Percentiles rank a stretch among this genome's conserved stretches.
phyloP scores from a whole-genome alignment of 2,797 vertebrate species.

The Centropyge bicolor region DNA sequence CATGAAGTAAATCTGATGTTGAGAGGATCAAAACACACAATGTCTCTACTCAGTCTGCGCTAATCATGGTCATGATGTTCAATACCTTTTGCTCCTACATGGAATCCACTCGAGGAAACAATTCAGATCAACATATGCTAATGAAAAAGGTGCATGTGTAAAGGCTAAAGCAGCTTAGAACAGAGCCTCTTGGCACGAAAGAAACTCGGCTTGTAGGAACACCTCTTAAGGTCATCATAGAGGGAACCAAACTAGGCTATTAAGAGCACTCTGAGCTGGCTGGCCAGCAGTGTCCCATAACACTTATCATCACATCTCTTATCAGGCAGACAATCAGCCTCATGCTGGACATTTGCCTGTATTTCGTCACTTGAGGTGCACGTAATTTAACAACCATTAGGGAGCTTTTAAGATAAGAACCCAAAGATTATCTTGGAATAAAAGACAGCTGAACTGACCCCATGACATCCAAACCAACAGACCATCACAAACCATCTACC shows the following conservation, averaged over 20 bases:
- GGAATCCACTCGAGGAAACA: neutral
- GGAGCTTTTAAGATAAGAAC: neutral
- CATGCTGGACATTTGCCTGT: neutral
- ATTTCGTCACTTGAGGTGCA: neutral
- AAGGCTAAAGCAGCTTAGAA: conserved; percentile 48
- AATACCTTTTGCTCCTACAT: neutral
- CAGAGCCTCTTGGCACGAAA: conserved; percentile 28
- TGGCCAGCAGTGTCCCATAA: neutral
- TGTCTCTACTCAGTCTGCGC: neutral
- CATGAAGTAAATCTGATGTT: neutral
- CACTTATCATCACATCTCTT: conserved; percentile 18
- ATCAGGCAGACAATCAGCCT: neutral
- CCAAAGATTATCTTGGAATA: neutral
- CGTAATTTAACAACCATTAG: conserved; percentile 5
- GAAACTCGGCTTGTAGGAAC: conserved; percentile 14
- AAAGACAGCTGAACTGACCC: neutral
- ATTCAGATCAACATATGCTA: neutral
- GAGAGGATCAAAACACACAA: neutral
- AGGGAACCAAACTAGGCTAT: conserved; percentile 26
- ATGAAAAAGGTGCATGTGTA: neutral
- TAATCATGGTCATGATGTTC: neutral
- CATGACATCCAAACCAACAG: neutral
- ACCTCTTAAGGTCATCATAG: conserved; percentile 17
- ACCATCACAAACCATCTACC: neutral
- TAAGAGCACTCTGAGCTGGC: conserved; percentile 21